Conservation (phyloP, 2,888 invertebrate species). For the Cephus pulcher region DNA sequence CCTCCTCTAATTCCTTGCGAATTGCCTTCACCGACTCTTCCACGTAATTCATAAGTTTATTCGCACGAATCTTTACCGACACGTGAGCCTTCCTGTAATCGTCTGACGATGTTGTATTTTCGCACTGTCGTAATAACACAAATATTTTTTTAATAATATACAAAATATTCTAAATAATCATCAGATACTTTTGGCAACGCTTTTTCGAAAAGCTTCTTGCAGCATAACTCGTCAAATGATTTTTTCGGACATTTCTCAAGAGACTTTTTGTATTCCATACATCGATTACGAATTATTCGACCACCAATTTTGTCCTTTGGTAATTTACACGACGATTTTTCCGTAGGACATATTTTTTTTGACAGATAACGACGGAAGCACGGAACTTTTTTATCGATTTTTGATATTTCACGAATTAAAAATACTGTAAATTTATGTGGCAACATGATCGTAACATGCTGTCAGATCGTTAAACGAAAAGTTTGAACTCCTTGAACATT, state of each 20-base stretch:
- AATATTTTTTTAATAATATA: not conserved
- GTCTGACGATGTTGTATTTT: slow-evolving; percentile 23
- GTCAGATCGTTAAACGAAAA: not conserved
- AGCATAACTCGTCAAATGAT: slow-evolving; percentile 10
- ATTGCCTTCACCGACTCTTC: slow-evolving; percentile 18
- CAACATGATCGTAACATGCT: not conserved
- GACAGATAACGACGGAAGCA: slow-evolving; percentile 1
- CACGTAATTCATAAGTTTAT: slow-evolving; percentile 23
- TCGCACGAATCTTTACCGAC: slow-evolving; percentile 11
- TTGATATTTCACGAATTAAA: not conserved
- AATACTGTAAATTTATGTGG: not conserved
- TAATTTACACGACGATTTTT: slow-evolving; percentile 10
- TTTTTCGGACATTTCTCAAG: slow-evolving; percentile 31
- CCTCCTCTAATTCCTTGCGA: slow-evolving; percentile 14
- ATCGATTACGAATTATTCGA: slow-evolving; percentile 15
- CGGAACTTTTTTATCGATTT: not conserved
- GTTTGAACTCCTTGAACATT: not conserved
- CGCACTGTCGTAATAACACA: slow-evolving; percentile 32
- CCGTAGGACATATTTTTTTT: slow-evolving; percentile 10
- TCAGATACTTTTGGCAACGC: slow-evolving; percentile 25
- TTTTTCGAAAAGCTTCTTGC: slow-evolving; percentile 16
- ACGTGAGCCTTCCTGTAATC: slow-evolving; percentile 26
- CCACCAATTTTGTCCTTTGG: slow-evolving; percentile 10
- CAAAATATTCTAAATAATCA: not conserved
- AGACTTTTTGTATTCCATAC: slow-evolving; percentile 23